Percentiles rank a stretch among this genome's conserved stretches.
Evolutionary conservation across 1,140 invertebrate genomes (phyloP).

Genomic region (Semibalanus balanoides): DNA sequence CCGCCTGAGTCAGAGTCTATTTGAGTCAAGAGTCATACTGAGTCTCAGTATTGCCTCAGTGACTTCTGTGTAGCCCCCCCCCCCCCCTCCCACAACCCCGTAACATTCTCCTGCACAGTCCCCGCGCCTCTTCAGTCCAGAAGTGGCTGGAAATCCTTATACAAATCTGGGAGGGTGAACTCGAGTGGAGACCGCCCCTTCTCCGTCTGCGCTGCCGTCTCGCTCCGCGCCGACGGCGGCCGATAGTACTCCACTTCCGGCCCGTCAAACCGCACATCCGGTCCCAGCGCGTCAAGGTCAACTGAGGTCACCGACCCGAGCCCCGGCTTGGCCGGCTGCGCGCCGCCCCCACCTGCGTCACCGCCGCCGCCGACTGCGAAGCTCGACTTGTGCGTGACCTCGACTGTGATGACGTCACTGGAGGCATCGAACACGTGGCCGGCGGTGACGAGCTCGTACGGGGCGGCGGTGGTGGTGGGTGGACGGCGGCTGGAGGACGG

Average conservation of each 20-base stretch:
- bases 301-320: not conserved
- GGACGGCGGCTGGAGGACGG: too few species aligned
- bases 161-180: not conserved
- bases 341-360: too few species aligned
- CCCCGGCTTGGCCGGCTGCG: too few species aligned
- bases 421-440: not conserved
- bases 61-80: too few species aligned
- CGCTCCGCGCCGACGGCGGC: too few species aligned
- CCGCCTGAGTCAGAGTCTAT: too few species aligned
- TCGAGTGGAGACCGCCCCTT: not conserved
- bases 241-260: not conserved
- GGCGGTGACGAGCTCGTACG: not conserved
- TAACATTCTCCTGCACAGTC: too few species aligned
- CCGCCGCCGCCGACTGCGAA: not conserved
- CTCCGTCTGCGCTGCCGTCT: not conserved
- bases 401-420: not conserved
- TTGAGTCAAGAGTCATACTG: too few species aligned
- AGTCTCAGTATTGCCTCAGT: too few species aligned
- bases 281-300: not conserved
- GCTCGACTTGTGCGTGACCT: not conserved
- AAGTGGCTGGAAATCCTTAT: not conserved
- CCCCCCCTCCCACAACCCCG: too few species aligned
- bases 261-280: not conserved
- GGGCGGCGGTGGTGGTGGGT: not conserved
- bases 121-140: too few species aligned